Percentiles rank a stretch among this genome's conserved stretches.
These are phyloP conservation scores for Dastarcus helophoroides DNA, from an alignment of 2,888 invertebrate genomes.

Conservation along the genomic window DNA sequence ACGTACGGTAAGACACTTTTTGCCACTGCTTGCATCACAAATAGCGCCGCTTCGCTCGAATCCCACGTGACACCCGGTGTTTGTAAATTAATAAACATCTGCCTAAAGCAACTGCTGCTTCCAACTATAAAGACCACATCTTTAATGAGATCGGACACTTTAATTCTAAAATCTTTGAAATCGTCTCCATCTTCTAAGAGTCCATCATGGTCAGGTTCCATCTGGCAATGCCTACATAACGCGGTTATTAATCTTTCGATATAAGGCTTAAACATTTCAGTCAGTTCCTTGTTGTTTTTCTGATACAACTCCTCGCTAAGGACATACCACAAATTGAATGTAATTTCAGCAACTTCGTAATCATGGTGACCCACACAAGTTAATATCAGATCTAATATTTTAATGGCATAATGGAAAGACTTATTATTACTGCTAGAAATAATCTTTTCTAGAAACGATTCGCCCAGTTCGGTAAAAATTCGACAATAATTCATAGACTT, in stretches of 20 bases:
- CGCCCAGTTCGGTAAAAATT: slow-evolving; percentile 89
- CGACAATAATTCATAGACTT: slow-evolving; percentile 90
- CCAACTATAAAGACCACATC: slow-evolving; percentile 96
- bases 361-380: slow-evolving; percentile 94
- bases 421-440: slow-evolving; percentile 49
- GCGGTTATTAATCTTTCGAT: slow-evolving; percentile 83
- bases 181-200: slow-evolving; percentile 75
- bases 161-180: slow-evolving; percentile 71
- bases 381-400: slow-evolving; percentile 78
- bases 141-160: slow-evolving; percentile 87
- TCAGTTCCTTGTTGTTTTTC: slow-evolving; percentile 69
- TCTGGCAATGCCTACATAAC: slow-evolving; percentile 83
- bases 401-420: slow-evolving; percentile 61
- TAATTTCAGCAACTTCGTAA: slow-evolving; percentile 88
- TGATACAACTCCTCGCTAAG: slow-evolving; percentile 90
- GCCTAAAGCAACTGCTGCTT: slow-evolving; percentile 80
- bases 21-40: slow-evolving; percentile 90
- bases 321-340: slow-evolving; percentile 94
- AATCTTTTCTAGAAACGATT: slow-evolving; percentile 80
- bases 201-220: slow-evolving; percentile 88
- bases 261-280: slow-evolving; percentile 76
- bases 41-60: slow-evolving; percentile 84
- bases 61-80: slow-evolving; percentile 75
- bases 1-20: slow-evolving; percentile 90
- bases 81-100: slow-evolving; percentile 75